phyloP scores from a whole-genome alignment of 1,140 invertebrate genomes.

The Spodoptera litura region DNA sequence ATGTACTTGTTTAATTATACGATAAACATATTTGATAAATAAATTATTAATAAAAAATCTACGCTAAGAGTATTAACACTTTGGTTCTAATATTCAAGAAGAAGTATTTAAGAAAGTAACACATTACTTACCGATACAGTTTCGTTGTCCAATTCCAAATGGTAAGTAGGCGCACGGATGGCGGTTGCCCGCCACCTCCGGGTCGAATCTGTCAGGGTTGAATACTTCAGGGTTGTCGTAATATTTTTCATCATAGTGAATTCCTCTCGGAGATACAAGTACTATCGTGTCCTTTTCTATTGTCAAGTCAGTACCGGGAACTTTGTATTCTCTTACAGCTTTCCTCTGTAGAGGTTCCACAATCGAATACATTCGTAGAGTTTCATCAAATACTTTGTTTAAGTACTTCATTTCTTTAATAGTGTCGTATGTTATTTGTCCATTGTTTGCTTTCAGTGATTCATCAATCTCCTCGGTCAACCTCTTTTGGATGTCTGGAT shows the following conservation, averaged over 20 bases:
- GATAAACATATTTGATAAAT: too few relatives aligned
- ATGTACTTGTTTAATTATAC: too few relatives aligned
- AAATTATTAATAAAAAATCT: too few relatives aligned
- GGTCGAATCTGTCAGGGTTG: slow-evolving; percentile 36
- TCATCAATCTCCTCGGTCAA: slow-evolving; percentile 65
- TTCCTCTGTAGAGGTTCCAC: slow-evolving; percentile 82
- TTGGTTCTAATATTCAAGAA: too few relatives aligned
- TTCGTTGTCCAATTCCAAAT: slow-evolving; percentile 35
- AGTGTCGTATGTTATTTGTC: slow-evolving; percentile 71
- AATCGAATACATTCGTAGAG: slow-evolving; percentile 87
- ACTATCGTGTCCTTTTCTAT: slow-evolving; percentile 75
- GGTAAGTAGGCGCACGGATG: slow-evolving; percentile 44
- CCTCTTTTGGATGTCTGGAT: slow-evolving; percentile 72
- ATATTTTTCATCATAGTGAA: slow-evolving; percentile 53
- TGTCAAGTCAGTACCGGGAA: slow-evolving; percentile 79
- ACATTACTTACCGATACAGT: slow-evolving; percentile 34
- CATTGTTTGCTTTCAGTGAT: slow-evolving; percentile 68
- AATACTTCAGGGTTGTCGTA: slow-evolving; percentile 34
- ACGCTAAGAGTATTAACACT: too few relatives aligned
- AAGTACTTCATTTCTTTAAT: slow-evolving; percentile 80
- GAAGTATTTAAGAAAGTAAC: not conserved
- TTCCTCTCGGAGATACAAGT: slow-evolving; percentile 26
- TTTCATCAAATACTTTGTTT: slow-evolving; percentile 71
- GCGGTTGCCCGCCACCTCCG: slow-evolving; percentile 16
- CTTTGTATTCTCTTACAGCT: slow-evolving; percentile 82